phyloP scores from a whole-genome alignment of 2,797 vertebrate species.

The Hydrolagus colliei region DNA sequence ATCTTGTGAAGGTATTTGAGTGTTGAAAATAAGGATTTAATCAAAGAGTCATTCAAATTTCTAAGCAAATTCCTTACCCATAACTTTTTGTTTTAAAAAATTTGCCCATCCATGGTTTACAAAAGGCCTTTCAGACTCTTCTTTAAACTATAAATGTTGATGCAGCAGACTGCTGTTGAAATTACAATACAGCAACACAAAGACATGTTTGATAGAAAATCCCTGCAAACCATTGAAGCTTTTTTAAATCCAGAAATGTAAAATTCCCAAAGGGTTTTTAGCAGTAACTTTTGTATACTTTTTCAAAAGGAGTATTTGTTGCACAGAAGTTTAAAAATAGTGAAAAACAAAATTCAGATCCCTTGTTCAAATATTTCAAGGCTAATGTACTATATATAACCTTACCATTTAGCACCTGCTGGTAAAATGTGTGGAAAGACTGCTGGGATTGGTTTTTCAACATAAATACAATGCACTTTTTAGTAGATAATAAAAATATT shows the following conservation, averaged over 20 bases:
- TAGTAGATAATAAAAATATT: not conserved
- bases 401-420: not conserved
- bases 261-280: not conserved
- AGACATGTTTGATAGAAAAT: not conserved
- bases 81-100: not conserved
- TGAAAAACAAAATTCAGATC: not conserved
- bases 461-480: not conserved
- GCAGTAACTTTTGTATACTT: not conserved
- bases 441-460: not conserved
- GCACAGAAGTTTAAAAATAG: not conserved
- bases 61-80: not conserved
- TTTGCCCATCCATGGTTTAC: not conserved
- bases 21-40: not conserved
- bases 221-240: not conserved
- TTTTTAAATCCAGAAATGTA: not conserved
- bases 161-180: not conserved
- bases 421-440: not conserved
- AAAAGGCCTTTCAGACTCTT: not conserved
- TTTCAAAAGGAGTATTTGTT: not conserved
- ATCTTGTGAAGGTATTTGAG: not conserved
- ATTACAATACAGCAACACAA: not conserved
- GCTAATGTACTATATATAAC: not conserved
- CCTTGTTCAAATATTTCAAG: not conserved
- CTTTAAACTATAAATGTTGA: not conserved
- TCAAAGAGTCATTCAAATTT: not conserved